A percentile compares a stretch with the other conserved stretches of the same genome.
Evolutionary conservation across 2,113 vertebrate species (phyloP).

Genomic region (Dasypus novemcinctus): DNA sequence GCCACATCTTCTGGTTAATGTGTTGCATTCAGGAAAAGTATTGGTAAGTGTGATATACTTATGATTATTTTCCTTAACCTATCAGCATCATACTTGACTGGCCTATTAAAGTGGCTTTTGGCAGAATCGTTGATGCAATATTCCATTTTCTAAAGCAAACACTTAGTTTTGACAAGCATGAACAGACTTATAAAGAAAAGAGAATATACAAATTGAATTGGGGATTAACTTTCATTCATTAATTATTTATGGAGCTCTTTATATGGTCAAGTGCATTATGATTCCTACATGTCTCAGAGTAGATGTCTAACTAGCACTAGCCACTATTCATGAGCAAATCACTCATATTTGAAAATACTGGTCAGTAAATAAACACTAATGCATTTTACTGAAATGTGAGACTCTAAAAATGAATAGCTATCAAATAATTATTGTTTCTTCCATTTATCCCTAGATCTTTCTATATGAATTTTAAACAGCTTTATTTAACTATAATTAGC

Average conservation of each 20-base stretch:
- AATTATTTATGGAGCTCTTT: background rate
- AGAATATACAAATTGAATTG: background rate
- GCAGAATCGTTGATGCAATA: background rate
- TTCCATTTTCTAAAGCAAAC: background rate
- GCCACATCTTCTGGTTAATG: background rate
- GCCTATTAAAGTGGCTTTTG: background rate
- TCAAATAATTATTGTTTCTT: background rate
- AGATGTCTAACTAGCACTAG: background rate
- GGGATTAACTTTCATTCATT: background rate
- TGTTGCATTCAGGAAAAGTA: background rate
- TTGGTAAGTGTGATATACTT: background rate
- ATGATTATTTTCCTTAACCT: background rate
- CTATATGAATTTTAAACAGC: background rate
- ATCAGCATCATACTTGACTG: background rate
- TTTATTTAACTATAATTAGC: background rate
- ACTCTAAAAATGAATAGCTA: background rate
- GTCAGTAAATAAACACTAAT: background rate
- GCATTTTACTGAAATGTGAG: background rate
- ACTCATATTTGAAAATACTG: background rate
- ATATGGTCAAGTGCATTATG: background rate
- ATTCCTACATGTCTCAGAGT: background rate
- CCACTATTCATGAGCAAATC: background rate
- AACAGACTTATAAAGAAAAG: background rate
- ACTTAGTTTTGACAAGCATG: background rate
- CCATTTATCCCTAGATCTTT: background rate